A percentile compares a stretch with the other conserved stretches of the same genome.
Evolutionary conservation across 2,888 invertebrate species (phyloP).

Genomic region (Tachina grossa): DNA sequence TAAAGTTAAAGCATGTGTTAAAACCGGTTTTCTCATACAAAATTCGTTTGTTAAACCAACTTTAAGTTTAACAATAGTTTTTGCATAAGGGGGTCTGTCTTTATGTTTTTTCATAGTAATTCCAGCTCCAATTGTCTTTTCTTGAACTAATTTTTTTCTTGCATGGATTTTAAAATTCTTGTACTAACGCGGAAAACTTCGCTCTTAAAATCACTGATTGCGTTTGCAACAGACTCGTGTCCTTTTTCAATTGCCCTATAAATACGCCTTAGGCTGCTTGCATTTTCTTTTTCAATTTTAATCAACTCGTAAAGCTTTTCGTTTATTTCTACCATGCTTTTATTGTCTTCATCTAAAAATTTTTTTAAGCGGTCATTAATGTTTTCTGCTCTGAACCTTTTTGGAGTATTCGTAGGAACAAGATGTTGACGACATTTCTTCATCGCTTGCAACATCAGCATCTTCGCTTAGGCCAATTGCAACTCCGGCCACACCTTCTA

Average conservation of each 20-base stretch:
- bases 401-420: neutral
- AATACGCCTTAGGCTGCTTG: neutral
- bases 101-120: neutral
- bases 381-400: neutral
- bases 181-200: neutral
- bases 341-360: neutral
- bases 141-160: slow-evolving; percentile 8
- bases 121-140: slow-evolving; percentile 5
- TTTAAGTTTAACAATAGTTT: no score
- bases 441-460: neutral
- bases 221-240: neutral
- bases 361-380: neutral
- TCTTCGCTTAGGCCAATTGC: neutral
- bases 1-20: no score
- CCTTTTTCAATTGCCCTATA: no score
- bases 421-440: neutral
- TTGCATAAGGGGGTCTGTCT: no score
- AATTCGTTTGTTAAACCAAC: no score
- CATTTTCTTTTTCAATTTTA: slow-evolving; percentile 7
- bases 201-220: neutral
- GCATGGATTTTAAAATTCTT: neutral
- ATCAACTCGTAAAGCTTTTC: neutral
- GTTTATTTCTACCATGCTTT: neutral
- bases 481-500: neutral
- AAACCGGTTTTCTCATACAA: no score